Evolutionary conservation across 2,888 invertebrate genomes (phyloP).

Genomic region (Galeruca laticollis): DNA sequence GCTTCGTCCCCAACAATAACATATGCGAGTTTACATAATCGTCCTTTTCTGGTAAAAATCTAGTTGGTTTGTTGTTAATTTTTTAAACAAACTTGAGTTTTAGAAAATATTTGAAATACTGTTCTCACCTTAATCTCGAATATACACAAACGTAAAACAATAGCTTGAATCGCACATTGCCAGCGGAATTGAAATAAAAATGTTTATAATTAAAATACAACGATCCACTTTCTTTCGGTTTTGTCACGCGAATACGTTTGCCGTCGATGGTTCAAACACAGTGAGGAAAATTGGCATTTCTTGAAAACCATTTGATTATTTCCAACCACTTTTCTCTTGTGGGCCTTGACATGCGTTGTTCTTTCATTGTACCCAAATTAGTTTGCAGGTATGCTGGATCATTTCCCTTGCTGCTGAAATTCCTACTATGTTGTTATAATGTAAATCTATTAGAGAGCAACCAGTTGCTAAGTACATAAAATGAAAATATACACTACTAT

Average conservation of each 20-base stretch:
- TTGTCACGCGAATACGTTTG: too few species aligned
- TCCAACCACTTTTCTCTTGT: constrained; percentile 33
- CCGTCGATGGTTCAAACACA: constrained; percentile 47
- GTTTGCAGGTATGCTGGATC: constrained; percentile 26
- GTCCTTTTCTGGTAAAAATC: constrained; percentile 43
- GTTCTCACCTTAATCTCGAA: constrained; percentile 52
- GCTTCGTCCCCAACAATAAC: too few species aligned
- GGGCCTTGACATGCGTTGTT: constrained; percentile 24
- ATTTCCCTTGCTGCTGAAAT: constrained; percentile 14
- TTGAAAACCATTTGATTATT: constrained; percentile 51
- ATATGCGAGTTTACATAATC: too few species aligned
- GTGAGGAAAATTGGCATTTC: constrained; percentile 54
- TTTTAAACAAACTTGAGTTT: constrained; percentile 49
- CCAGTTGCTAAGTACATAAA: constrained; percentile 25
- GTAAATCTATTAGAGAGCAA: constrained; percentile 6
- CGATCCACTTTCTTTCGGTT: too few species aligned
- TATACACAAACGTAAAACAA: constrained; percentile 51
- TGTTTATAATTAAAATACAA: too few species aligned
- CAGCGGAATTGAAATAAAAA: too few species aligned
- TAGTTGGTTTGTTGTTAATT: constrained; percentile 47
- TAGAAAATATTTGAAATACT: constrained; percentile 54
- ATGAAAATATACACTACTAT: neutral
- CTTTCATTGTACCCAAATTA: constrained; percentile 31
- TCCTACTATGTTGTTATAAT: constrained; percentile 18
- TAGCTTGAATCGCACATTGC: constrained; percentile 50